These are phyloP conservation scores for Heteromyza rotundicornis DNA, from an alignment of 2,888 invertebrate species.

Conservation along the genomic window DNA sequence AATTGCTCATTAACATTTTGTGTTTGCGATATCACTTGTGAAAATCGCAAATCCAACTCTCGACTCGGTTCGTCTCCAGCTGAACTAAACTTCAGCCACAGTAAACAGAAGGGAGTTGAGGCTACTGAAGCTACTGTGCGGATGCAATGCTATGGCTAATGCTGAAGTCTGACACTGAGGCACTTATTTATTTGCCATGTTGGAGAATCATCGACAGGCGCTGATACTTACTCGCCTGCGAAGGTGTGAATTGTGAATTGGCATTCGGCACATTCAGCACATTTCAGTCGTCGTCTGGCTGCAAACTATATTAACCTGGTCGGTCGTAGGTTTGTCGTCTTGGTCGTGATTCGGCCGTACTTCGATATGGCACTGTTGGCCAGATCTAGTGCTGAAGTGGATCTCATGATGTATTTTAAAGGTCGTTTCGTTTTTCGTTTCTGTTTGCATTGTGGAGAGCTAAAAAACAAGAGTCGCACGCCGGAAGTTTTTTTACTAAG, in stretches of 20 bases:
- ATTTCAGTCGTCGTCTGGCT: not conserved
- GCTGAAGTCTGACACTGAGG: not conserved
- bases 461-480: not conserved
- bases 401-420: not conserved
- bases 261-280: not conserved
- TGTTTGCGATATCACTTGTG: slow-evolving; percentile 63
- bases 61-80: not conserved
- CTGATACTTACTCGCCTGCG: not conserved
- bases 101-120: not conserved
- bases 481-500: not conserved
- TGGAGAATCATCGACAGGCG: not conserved
- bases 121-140: not conserved
- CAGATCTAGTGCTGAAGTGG: not conserved
- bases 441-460: not conserved
- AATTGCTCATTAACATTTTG: slow-evolving; percentile 65
- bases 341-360: not conserved
- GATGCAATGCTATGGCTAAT: not conserved
- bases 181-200: slow-evolving; percentile 5
- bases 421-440: not conserved
- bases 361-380: not conserved
- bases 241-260: slow-evolving; percentile 8
- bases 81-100: not conserved
- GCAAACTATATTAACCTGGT: not conserved
- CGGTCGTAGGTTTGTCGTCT: not conserved
- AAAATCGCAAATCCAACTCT: slow-evolving; percentile 49